A percentile compares a stretch with the other conserved stretches of the same genome.
Evolutionary conservation across 2,113 vertebrate genomes (phyloP).

Genomic region (Lonchura striata): DNA sequence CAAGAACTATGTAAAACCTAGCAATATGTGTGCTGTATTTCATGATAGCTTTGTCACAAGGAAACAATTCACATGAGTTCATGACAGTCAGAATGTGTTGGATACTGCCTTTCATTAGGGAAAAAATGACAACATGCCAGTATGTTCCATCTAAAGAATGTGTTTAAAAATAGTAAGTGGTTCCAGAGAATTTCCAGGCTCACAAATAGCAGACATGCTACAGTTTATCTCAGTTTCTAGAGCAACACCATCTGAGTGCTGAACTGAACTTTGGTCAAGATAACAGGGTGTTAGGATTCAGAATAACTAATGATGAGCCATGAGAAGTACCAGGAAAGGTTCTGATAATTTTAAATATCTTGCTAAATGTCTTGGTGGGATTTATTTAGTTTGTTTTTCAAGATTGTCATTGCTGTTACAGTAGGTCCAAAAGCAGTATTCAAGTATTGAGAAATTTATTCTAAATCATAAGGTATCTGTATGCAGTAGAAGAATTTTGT

Average conservation of each 20-base stretch:
- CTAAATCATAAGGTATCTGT: background rate
- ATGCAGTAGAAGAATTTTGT: background rate
- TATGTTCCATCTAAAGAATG: conserved; percentile 3
- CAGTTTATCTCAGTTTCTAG: conserved; percentile 28
- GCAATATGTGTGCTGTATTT: background rate
- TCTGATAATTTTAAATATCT: background rate
- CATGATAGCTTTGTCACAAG: background rate
- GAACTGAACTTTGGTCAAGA: conserved; percentile 18
- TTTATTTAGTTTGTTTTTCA: background rate
- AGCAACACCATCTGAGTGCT: background rate
- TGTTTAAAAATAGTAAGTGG: conserved; percentile 51
- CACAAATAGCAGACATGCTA: background rate
- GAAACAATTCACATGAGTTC: background rate
- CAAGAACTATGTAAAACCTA: background rate
- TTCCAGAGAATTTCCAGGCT: conserved; percentile 52
- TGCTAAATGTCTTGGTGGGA: background rate
- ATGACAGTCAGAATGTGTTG: background rate
- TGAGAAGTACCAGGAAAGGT: background rate
- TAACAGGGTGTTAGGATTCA: conserved; percentile 23
- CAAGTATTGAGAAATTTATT: background rate
- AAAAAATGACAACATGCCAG: background rate
- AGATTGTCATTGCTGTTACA: background rate
- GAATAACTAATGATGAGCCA: background rate
- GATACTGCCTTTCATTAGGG: background rate
- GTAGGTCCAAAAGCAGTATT: background rate